Evolutionary conservation across 2,888 invertebrate genomes (phyloP).

Genomic region (Stenodema calcarata): DNA sequence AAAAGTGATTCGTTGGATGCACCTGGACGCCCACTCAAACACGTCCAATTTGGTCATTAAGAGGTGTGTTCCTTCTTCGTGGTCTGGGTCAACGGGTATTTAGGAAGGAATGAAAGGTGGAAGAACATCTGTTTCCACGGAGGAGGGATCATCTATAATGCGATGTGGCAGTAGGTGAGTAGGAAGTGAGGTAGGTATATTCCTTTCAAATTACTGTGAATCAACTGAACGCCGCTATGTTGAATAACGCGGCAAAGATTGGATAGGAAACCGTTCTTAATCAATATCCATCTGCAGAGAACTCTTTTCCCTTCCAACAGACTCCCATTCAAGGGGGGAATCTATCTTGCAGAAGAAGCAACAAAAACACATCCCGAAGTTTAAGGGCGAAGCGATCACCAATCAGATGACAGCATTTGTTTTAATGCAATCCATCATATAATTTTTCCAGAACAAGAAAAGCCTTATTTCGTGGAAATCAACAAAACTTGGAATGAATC

Average conservation of each 20-base stretch:
- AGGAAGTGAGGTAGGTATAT: neutral
- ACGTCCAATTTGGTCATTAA: slow-evolving; percentile 37
- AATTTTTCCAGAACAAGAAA: too few species aligned
- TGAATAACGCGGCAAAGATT: neutral
- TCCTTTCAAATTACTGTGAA: neutral
- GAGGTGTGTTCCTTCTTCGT: slow-evolving; percentile 18
- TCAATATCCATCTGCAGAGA: too few species aligned
- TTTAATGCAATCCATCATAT: too few species aligned
- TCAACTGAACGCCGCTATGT: neutral
- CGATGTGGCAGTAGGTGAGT: neutral
- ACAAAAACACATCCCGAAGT: too few species aligned
- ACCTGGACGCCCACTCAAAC: slow-evolving; percentile 25
- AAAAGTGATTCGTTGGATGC: slow-evolving; percentile 15
- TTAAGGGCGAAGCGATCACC: too few species aligned
- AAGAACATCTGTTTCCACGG: slow-evolving; percentile 20
- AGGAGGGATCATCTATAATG: neutral
- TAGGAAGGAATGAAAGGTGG: slow-evolving; percentile 14
- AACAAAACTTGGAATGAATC: too few species aligned
- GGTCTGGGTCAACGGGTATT: neutral
- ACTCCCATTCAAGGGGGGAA: too few species aligned
- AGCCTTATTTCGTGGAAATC: too few species aligned
- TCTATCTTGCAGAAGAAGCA: too few species aligned
- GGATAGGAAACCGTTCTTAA: too few species aligned
- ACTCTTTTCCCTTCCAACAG: too few species aligned
- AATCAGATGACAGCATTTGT: too few species aligned